Evolutionary conservation across 2,797 vertebrate genomes (phyloP).

Genomic region (Poeciliopsis paucimaculata): DNA sequence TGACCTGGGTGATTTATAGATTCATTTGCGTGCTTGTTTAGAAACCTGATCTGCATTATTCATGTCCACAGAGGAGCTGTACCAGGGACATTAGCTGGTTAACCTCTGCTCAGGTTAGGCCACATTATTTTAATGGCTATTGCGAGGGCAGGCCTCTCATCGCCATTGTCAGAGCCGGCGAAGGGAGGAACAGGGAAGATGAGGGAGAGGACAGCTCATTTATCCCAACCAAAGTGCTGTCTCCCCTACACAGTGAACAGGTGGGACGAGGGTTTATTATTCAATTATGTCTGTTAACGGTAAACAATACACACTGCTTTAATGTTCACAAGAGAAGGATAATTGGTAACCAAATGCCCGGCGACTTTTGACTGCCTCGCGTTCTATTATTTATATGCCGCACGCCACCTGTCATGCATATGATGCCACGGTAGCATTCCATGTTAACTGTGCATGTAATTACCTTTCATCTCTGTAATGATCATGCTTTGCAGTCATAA

Average conservation of each 20-base stretch:
- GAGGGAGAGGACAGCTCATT: constrained; percentile 59
- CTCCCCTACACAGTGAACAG: constrained; percentile 62
- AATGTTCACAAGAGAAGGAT: constrained; percentile 69
- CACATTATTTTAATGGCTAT: constrained; percentile 79
- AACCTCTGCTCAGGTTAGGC: constrained; percentile 79
- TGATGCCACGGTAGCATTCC: constrained; percentile 39
- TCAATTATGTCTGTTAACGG: constrained; percentile 72
- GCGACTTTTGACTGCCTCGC: constrained; percentile 64
- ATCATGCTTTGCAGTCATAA: constrained; percentile 50
- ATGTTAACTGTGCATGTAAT: constrained; percentile 56
- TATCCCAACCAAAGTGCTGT: constrained; percentile 62
- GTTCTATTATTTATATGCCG: constrained; percentile 58
- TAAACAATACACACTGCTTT: constrained; percentile 71
- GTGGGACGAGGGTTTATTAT: constrained; percentile 71
- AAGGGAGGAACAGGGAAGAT: constrained; percentile 21
- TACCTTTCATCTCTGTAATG: constrained; percentile 56
- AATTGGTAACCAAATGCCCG: constrained; percentile 72
- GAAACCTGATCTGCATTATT: constrained; percentile 82
- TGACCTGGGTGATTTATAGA: constrained; percentile 79
- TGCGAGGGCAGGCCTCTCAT: constrained; percentile 63
- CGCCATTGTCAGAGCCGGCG: constrained; percentile 38
- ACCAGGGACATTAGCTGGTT: constrained; percentile 79
- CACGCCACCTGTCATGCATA: constrained; percentile 60
- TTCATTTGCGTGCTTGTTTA: constrained; percentile 82
- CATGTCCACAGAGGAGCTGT: constrained; percentile 73